Evolutionary conservation across 2,797 vertebrate genomes (phyloP), one percentile per base, ranked within the genome.

Genomic region (Mycteria americana): DNA sequence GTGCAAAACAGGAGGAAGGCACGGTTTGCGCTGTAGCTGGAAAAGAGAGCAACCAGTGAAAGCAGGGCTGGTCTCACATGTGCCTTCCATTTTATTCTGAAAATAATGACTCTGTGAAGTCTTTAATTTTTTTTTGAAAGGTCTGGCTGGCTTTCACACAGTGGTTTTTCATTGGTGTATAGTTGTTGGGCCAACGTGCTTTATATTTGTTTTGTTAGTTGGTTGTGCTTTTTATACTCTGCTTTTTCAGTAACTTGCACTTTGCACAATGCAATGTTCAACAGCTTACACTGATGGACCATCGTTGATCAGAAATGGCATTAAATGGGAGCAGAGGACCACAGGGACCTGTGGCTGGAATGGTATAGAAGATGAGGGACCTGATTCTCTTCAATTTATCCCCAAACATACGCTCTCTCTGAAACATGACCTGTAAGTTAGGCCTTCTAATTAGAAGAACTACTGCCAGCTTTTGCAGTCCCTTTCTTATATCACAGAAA

Each of bases 381-480:
- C 8, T 24, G 19, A 18, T 88, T 84, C 18, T 53, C 28, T 27
- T 65, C 30, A 3, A 0, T 65, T 84, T 76, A 31, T 53, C 23
- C 70, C 30, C 43, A 57, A 60, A 65, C 0, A 3, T 35, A 33
- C 0, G 0, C 3, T 68, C 35, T 57, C 37, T 84, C 57, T 62
- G 33, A 76, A 75, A 82, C 3, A 3, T 24, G 13, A 54, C 3
- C 14, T 63, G 3, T 45, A 35, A 60, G 25, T 53, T 59, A 67
- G 13, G 9, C 24, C 13, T 65, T 65, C 43, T 73, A 85, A 78
- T 50, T 56, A 74, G 46, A 88, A 85, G 74, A 76, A 57, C 13
- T 51, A 6, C 39, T 46, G 27, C 45, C 14, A 53, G 33, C 12
- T 62, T 74, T 85, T 46, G 31, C 48, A 84, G 35, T 53, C 18